Percentiles rank a stretch among this genome's conserved stretches.
Evolutionary conservation across 2,113 vertebrate species (phyloP).

Genomic region (Girardinichthys multiradiatus): DNA sequence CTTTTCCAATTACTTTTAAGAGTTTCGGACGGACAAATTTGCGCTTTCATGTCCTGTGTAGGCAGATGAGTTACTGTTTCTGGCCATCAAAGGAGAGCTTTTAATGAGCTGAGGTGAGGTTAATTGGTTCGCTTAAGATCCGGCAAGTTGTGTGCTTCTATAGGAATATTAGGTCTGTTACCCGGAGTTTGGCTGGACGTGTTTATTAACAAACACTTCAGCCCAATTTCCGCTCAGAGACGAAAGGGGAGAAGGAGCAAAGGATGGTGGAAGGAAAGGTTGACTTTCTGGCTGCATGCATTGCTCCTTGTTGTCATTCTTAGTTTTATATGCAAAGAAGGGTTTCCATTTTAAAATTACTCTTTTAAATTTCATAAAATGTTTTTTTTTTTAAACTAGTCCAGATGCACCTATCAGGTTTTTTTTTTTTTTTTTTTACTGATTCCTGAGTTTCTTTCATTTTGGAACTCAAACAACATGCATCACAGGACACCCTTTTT

Average conservation of each 20-base stretch:
- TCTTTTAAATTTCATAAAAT: background rate
- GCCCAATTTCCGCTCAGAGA: conserved; percentile 74
- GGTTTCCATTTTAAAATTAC: background rate
- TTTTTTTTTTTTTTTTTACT: too few species aligned
- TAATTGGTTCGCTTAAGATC: conserved; percentile 83
- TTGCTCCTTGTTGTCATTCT: background rate
- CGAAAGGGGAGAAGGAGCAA: conserved; percentile 18
- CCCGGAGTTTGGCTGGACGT: conserved; percentile 76
- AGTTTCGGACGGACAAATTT: conserved; percentile 84
- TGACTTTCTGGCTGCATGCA: conserved; percentile 8
- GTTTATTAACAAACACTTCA: conserved; percentile 85
- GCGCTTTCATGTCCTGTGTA: conserved; percentile 82
- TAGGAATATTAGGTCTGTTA: conserved; percentile 82
- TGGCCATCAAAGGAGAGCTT: conserved; percentile 81
- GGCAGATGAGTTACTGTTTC: conserved; percentile 78
- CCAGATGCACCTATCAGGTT: background rate
- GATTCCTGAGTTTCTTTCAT: background rate
- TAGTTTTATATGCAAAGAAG: too few species aligned
- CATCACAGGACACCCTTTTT: background rate
- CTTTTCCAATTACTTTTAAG: conserved; percentile 92
- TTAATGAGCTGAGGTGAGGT: conserved; percentile 85
- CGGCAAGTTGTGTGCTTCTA: conserved; percentile 79
- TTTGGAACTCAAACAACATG: too few species aligned
- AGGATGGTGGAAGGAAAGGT: background rate
- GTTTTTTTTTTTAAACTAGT: background rate